Percentiles rank a stretch among this genome's conserved stretches.
Evolutionary conservation across 2,113 vertebrate species (phyloP).

Genomic region (Amia ocellicauda): DNA sequence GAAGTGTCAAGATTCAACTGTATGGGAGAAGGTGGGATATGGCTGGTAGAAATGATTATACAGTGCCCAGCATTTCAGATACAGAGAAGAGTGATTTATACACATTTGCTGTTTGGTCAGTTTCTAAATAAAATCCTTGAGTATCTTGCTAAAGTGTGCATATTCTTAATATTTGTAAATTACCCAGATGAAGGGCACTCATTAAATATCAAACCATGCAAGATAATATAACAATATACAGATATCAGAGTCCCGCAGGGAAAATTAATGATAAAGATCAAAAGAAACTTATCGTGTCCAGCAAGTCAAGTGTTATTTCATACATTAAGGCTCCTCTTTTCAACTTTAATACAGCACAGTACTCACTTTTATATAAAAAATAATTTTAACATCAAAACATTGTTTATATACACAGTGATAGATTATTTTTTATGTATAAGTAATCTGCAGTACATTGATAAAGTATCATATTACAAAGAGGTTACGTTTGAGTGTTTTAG

Average conservation of each 20-base stretch:
- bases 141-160: conserved; percentile 49
- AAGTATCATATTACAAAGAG: conserved; percentile 67
- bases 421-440: conserved; percentile 61
- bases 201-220: conserved; percentile 57
- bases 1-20: neutral
- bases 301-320: conserved; percentile 68
- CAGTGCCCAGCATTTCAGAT: conserved; percentile 22
- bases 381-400: conserved; percentile 79
- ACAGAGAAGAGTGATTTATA: conserved; percentile 38
- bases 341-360: conserved; percentile 64
- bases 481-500: conserved; percentile 64
- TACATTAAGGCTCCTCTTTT: conserved; percentile 78
- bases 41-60: conserved; percentile 12
- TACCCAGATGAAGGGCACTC: conserved; percentile 42
- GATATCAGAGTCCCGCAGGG: conserved; percentile 2
- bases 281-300: conserved; percentile 65
- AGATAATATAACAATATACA: conserved; percentile 22
- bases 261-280: conserved; percentile 1
- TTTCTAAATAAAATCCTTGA: conserved; percentile 45
- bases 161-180: conserved; percentile 50
- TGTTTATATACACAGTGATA: conserved; percentile 73
- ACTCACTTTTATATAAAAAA: conserved; percentile 69
- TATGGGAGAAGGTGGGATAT: conserved; percentile 26
- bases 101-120: conserved; percentile 28
- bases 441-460: conserved; percentile 74